These are phyloP conservation scores for Hylaeus anthracinus DNA, from an alignment of 1,140 invertebrate species.

Conservation along the genomic window DNA sequence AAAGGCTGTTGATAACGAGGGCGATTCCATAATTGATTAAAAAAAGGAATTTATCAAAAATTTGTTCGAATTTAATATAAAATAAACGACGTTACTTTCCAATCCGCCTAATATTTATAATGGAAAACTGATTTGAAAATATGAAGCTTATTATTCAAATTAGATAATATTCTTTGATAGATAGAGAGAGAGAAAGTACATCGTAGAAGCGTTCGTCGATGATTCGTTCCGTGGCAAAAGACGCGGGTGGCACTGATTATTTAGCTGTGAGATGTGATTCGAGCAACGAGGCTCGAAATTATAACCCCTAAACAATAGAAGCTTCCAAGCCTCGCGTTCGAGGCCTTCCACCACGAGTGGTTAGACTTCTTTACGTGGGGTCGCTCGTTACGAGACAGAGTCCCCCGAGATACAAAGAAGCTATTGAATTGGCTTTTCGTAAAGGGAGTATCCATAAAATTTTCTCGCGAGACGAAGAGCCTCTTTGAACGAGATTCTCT, in stretches of 20 bases:
- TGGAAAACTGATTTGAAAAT: too few species aligned
- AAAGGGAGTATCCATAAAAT: constrained; percentile 1
- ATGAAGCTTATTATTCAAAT: too few species aligned
- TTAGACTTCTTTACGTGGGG: constrained; percentile 10
- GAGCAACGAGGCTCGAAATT: background rate
- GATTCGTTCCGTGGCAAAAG: too few species aligned
- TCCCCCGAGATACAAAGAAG: constrained; percentile 7
- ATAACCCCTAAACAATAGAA: background rate
- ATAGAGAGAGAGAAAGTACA: too few species aligned
- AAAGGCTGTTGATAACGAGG: too few species aligned
- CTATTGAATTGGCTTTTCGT: constrained; percentile 4
- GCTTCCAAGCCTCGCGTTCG: background rate
- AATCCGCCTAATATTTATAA: too few species aligned
- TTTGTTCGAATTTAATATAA: too few species aligned
- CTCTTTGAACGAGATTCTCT: background rate
- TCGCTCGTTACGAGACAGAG: constrained; percentile 9
- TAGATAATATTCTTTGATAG: too few species aligned
- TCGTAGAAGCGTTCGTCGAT: too few species aligned
- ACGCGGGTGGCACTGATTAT: background rate
- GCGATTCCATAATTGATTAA: too few species aligned
- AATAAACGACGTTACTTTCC: too few species aligned
- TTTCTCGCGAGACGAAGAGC: background rate
- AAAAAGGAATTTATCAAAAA: too few species aligned
- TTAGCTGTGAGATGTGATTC: background rate
- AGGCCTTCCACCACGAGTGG: background rate